Base-by-base conservation (phyloP, 2,797 vertebrate genomes). In the Poeciliopsis gracilis region DNA sequence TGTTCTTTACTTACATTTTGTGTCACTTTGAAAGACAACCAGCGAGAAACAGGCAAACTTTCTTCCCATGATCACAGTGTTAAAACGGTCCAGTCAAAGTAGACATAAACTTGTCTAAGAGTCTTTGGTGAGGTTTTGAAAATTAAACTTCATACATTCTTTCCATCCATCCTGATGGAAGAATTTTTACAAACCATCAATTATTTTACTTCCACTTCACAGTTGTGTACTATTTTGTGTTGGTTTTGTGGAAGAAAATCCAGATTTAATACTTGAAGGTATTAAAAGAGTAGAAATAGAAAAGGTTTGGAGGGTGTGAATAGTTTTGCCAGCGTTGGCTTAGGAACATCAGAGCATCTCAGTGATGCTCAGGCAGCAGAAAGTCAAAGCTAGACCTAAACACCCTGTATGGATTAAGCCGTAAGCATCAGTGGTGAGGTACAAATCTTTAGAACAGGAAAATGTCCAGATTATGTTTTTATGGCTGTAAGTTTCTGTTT, bases 391-490 rank as follows among this genome's bases (percentile, higher is more conserved):
- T 79, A 43, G 9, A 28, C 49, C 36, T 77, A 41, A 83, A 83
- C 76, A 71, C 53, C 76, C 53, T 55, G 45, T 81, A 73, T 80
- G 49, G 79, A 80, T 85, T 83, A 79, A 66, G 74, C 49, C 78
- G 3, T 76, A 72, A 81, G 70, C 74, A 84, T 63, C 38, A 76
- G 77, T 84, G 55, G 71, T 72, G 63, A 85, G 57, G 85, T 88
- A 86, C 76, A 86, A 73, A 66, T 84, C 38, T 43, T 78, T 67
- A 77, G 55, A 63, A 63, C 81, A 88, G 78, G 87, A 86, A 70
- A 82, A 82, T 86, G 73, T 82, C 87, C 88, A 88, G 87, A 73
- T 91, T 88, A 41, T 67, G 38, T 67, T 43, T 67, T 13, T 67
- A 43, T 28, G 13, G 38, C 38, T 69, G 66, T 78, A 82, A 86